Evolutionary conservation across 2,797 vertebrate species (phyloP).

Genomic region (Tympanoctomys barrerae): DNA sequence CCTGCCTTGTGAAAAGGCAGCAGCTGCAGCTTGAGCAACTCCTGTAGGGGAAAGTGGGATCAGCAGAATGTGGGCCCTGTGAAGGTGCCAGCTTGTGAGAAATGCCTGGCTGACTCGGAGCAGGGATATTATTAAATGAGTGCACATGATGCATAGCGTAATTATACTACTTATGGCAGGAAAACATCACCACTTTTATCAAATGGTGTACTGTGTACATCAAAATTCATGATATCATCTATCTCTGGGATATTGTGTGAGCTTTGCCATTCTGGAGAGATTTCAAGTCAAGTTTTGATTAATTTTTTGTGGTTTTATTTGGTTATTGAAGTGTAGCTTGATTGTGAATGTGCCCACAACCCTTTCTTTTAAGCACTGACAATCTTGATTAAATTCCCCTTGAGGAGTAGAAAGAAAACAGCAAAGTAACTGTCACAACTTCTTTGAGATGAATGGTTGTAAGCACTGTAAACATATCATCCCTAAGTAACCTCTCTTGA

Average conservation of each 20-base stretch:
- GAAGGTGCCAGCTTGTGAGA: slow-evolving; percentile 74
- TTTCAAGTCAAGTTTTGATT: slow-evolving; percentile 77
- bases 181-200: slow-evolving; percentile 65
- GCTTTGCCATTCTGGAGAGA: slow-evolving; percentile 69
- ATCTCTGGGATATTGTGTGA: slow-evolving; percentile 57
- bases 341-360: neutral
- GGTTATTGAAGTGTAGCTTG: slow-evolving; percentile 71
- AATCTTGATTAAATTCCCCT: slow-evolving; percentile 72
- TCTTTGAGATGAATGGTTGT: slow-evolving; percentile 79
- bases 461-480: slow-evolving; percentile 69
- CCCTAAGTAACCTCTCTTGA: neutral
- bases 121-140: slow-evolving; percentile 69
- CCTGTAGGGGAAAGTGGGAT: slow-evolving; percentile 53
- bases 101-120: slow-evolving; percentile 74
- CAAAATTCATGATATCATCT: slow-evolving; percentile 69
- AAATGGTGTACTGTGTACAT: neutral
- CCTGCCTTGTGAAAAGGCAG: slow-evolving; percentile 35
- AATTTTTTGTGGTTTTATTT: slow-evolving; percentile 74
- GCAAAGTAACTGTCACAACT: slow-evolving; percentile 68
- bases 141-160: neutral
- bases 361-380: slow-evolving; percentile 46
- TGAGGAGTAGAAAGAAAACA: slow-evolving; percentile 73
- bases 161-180: slow-evolving; percentile 43
- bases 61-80: slow-evolving; percentile 66
- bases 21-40: neutral